Base-by-base conservation (phyloP, 2,113 vertebrate genomes). In the Psephotus haematonotus region DNA sequence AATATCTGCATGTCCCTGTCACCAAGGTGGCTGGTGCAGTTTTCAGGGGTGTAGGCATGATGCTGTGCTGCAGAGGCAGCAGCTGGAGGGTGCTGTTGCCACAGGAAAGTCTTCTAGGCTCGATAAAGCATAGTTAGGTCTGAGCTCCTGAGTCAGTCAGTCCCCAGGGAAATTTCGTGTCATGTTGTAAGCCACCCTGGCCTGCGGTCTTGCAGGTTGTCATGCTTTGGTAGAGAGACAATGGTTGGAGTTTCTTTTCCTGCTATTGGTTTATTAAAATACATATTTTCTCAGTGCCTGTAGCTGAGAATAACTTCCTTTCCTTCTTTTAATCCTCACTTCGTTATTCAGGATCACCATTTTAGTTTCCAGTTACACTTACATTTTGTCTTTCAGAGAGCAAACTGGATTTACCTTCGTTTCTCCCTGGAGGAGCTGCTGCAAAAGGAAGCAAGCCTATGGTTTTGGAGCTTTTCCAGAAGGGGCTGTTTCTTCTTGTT, bases 61-160 rank as follows among this genome's bases (percentile, higher is more conserved):
- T 1, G 5, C 57, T 82, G 65, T 29, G 55, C 75, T 82, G 65
- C 43, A 52, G 60, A 82, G 64, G 28, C 79, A 74, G 93, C 80
- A 88, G 86, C 93, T 95, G 80, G 95, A 95, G 80, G 95, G 93
- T 91, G 95, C 86, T 95, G 35, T 88, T 90, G 72, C 46, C 35
- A 16, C 41, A 59, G 31, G n/a, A 89, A 85, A 90, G 67, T 20
- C 67, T 92, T n/a, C 7, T 17, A n/a, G 52, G 24, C 50, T 67
- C 13, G 11, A 17, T n/a, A 29, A 8, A 57, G 33, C 33, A 13
- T 15, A 14, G 50, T 23, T 11, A 37, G n/a, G 20, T 35, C 63
- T 59, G 35, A 69, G 41, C 13, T 62, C 14, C 23, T 22, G 53
- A 74, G 19, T 75, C 17, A 29, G 22, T 22, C 33, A 16, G 33